A percentile compares a stretch with the other conserved stretches of the same genome.
Conservation (phyloP, 2,888 invertebrate genomes). For the Rhaphigaster nebulosa region DNA sequence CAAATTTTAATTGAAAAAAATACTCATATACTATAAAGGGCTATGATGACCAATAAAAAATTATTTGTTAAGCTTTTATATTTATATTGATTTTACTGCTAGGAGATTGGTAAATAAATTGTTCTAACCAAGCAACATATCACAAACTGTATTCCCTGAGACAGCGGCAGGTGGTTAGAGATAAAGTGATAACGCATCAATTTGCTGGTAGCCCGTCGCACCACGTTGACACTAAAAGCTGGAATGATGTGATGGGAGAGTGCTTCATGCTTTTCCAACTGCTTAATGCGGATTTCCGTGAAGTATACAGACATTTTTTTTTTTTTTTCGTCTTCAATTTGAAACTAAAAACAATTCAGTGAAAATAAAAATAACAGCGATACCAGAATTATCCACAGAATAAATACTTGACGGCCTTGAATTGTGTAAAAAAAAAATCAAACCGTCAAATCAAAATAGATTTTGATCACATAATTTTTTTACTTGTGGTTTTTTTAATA, state of each 20-base stretch:
- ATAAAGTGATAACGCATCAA: slow-evolving; percentile 35
- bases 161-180: slow-evolving; percentile 2
- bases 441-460: neutral
- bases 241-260: neutral
- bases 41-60: too few relatives aligned
- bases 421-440: too few relatives aligned
- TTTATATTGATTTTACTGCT: too few relatives aligned
- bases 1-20: too few relatives aligned
- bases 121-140: neutral
- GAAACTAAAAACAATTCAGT: neutral
- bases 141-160: neutral
- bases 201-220: neutral
- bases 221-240: slow-evolving; percentile 12
- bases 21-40: too few relatives aligned
- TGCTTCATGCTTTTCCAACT: neutral
- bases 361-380: neutral
- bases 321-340: neutral
- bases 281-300: neutral
- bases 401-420: neutral
- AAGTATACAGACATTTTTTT: neutral
- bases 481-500: too few relatives aligned
- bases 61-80: too few relatives aligned
- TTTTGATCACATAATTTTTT: too few relatives aligned
- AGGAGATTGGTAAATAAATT: neutral
- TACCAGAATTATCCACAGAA: neutral